phyloP scores from a whole-genome alignment of 2,113 vertebrate genomes.

The Benitochromis conjunctus region DNA sequence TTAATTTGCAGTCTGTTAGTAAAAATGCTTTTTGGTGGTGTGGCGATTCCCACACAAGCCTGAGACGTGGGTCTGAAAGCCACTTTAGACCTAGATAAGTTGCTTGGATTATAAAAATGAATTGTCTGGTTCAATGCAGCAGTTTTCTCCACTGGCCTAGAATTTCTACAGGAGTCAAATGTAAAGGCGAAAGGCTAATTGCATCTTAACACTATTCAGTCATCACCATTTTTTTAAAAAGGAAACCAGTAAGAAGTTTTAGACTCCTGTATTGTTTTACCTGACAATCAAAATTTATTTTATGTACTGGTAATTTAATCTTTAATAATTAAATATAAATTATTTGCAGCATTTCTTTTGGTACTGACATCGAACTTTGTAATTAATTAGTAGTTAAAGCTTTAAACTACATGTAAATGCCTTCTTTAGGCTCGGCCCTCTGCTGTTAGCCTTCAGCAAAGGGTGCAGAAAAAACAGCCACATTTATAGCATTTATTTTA shows the following conservation, averaged over 20 bases:
- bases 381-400: not conserved
- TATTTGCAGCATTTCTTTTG: accelerated
- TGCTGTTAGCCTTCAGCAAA: not conserved
- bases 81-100: not conserved
- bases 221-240: not conserved
- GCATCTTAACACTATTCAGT: not conserved
- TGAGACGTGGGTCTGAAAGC: not conserved
- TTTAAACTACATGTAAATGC: not conserved
- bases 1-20: not conserved
- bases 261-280: not conserved
- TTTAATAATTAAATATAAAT: not conserved
- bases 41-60: not conserved
- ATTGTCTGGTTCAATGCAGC: not conserved
- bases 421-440: not conserved
- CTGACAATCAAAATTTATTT: not conserved
- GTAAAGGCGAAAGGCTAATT: not conserved
- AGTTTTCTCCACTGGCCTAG: not conserved
- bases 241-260: not conserved
- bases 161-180: not conserved
- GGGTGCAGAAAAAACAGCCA: not conserved
- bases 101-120: accelerated
- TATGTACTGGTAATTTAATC: not conserved
- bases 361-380: not conserved
- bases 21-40: not conserved
- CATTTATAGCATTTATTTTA: not conserved